phyloP scores from a whole-genome alignment of 2,113 vertebrate species.

The Apodemus sylvaticus region DNA sequence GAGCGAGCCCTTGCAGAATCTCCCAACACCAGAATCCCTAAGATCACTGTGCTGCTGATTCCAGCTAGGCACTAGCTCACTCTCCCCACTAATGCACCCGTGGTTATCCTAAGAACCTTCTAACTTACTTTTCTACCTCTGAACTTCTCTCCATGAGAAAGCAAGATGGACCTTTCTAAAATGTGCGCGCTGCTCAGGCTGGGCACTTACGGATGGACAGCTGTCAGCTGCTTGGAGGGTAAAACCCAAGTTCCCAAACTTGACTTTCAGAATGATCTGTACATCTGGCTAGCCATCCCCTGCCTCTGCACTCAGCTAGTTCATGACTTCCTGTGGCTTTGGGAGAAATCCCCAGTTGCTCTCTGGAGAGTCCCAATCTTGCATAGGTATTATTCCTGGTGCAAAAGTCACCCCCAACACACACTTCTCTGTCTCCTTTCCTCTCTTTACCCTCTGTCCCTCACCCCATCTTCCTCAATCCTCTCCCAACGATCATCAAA shows the following conservation, averaged over 20 bases:
- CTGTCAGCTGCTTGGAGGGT: neutral
- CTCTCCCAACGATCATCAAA: neutral
- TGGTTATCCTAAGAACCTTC: neutral
- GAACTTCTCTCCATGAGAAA: neutral
- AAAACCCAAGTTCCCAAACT: constrained; percentile 40
- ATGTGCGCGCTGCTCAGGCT: neutral
- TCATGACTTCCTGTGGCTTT: neutral
- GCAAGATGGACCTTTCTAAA: neutral
- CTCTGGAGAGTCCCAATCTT: neutral
- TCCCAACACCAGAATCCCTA: neutral
- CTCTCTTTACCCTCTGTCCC: neutral
- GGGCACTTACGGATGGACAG: neutral
- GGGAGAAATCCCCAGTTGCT: constrained; percentile 52
- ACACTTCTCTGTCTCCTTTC: neutral
- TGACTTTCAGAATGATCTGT: constrained; percentile 49
- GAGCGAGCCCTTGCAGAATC: neutral
- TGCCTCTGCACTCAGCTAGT: neutral
- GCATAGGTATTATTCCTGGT: neutral
- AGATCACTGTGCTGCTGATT: neutral
- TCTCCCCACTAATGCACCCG: neutral
- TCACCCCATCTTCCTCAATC: too few species aligned
- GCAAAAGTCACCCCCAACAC: neutral
- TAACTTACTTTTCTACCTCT: neutral
- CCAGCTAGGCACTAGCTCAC: neutral
- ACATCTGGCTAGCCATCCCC: neutral